phyloP scores from a whole-genome alignment of 1,140 invertebrate genomes.

The Prorops nasuta region DNA sequence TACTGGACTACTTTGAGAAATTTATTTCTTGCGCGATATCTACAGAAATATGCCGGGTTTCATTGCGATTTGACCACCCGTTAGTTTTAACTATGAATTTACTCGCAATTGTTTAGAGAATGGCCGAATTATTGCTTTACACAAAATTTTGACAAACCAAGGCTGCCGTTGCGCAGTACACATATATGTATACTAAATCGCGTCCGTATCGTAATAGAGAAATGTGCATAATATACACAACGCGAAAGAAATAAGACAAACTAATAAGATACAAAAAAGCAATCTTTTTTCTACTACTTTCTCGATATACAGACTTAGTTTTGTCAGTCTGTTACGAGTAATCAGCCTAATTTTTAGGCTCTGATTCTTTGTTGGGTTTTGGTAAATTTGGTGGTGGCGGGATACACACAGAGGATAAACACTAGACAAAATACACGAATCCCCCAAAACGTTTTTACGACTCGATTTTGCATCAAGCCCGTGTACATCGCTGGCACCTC shows the following conservation, averaged over 20 bases:
- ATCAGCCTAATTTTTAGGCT: no score
- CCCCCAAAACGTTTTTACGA: conserved; percentile 35
- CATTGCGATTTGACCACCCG: conserved; percentile 16
- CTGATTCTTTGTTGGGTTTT: conserved; percentile 46
- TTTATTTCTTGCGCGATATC: no score
- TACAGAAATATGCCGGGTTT: no score
- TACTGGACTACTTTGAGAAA: no score
- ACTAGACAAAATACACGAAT: conserved; percentile 59
- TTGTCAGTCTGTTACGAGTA: not conserved
- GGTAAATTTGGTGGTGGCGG: conserved; percentile 43
- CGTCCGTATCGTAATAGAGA: conserved; percentile 16
- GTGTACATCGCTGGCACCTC: conserved; percentile 18
- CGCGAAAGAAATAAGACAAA: conserved; percentile 22
- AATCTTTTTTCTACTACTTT: conserved; percentile 21
- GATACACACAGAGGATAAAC: conserved; percentile 57
- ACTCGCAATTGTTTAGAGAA: conserved; percentile 18
- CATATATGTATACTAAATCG: not conserved
- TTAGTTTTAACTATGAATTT: conserved; percentile 20
- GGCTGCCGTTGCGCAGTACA: not conserved
- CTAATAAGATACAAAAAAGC: conserved; percentile 24
- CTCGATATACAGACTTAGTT: conserved; percentile 25
- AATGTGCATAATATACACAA: conserved; percentile 19
- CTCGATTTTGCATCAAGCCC: not conserved
- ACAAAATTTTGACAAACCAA: conserved; percentile 16
- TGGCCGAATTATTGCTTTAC: conserved; percentile 18